phyloP scores from a whole-genome alignment of 2,888 invertebrate species.

The Agriopis marginaria region DNA sequence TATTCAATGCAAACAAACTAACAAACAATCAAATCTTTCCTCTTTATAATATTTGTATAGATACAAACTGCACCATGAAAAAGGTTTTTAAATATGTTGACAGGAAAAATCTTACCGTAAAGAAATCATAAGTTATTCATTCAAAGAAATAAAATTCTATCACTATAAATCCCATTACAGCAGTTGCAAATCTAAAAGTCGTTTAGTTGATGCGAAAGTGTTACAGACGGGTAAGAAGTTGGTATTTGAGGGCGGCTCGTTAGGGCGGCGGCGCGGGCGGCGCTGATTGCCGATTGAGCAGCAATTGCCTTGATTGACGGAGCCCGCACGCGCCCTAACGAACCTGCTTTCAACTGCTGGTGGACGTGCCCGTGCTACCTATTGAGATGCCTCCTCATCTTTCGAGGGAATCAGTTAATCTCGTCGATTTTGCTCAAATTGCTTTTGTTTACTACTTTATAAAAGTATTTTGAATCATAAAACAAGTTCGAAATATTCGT shows the following conservation, averaged over 20 bases:
- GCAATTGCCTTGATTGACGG: slow-evolving; percentile 86
- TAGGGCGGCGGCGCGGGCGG: slow-evolving; percentile 62
- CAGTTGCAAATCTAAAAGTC: slow-evolving; percentile 58
- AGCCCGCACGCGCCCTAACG: slow-evolving; percentile 79
- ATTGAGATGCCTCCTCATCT: slow-evolving; percentile 30
- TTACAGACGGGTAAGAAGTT: slow-evolving; percentile 74
- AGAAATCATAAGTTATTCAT: slow-evolving; percentile 12
- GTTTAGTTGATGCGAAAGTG: slow-evolving; percentile 62
- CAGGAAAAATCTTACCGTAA: not conserved
- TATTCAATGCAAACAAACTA: no score
- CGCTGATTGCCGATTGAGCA: slow-evolving; percentile 86
- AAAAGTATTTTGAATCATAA: not conserved
- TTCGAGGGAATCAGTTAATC: slow-evolving; percentile 29
- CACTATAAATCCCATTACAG: slow-evolving; percentile 36
- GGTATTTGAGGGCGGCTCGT: slow-evolving; percentile 76
- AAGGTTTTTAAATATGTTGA: not conserved
- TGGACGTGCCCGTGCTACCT: slow-evolving; percentile 65
- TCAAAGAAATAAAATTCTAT: slow-evolving; percentile 15
- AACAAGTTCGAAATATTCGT: slow-evolving; percentile 3
- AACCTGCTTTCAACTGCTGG: slow-evolving; percentile 80
- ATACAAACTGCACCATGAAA: not conserved
- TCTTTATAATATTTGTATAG: no score
- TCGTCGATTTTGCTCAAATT: slow-evolving; percentile 40
- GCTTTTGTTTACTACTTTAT: slow-evolving; percentile 11
- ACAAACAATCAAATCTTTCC: no score